Evolutionary conservation across 2,888 invertebrate species (phyloP).

Genomic region (Lasioglossum oenotherae): DNA sequence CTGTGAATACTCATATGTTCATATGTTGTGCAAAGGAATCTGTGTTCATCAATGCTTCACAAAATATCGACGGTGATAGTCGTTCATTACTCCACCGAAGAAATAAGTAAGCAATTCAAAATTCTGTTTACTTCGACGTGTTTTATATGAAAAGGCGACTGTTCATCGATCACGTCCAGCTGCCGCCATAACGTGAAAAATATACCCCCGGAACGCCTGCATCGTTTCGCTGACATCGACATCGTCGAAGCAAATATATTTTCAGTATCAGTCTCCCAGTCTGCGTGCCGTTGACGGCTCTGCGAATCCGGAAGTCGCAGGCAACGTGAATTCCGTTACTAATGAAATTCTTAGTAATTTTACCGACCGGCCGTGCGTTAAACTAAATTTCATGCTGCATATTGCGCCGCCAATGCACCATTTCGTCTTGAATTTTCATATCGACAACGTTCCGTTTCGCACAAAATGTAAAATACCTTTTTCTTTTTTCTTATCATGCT

Average conservation of each 20-base stretch:
- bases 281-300: constrained; percentile 22
- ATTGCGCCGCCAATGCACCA: too few species aligned
- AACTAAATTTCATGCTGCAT: constrained; percentile 17
- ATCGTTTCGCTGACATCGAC: constrained; percentile 38
- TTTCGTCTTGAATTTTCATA: neutral
- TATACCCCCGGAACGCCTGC: constrained; percentile 44
- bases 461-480: neutral
- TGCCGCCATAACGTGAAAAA: constrained; percentile 69
- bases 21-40: too few species aligned
- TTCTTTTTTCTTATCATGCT: neutral
- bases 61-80: too few species aligned
- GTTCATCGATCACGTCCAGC: constrained; percentile 69
- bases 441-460: neutral
- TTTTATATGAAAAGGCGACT: constrained; percentile 41
- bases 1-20: too few species aligned
- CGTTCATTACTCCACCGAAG: too few species aligned
- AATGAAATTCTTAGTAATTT: constrained; percentile 37
- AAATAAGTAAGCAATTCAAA: neutral
- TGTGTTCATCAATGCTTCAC: too few species aligned
- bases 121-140: constrained; percentile 28
- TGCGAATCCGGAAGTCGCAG: neutral
- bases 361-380: neutral
- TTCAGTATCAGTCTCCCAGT: constrained; percentile 45
- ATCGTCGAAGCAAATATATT: constrained; percentile 49
- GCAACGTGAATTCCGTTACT: constrained; percentile 31